Conservation (phyloP, 2,797 vertebrate species). For the Myotis planiceps region DNA sequence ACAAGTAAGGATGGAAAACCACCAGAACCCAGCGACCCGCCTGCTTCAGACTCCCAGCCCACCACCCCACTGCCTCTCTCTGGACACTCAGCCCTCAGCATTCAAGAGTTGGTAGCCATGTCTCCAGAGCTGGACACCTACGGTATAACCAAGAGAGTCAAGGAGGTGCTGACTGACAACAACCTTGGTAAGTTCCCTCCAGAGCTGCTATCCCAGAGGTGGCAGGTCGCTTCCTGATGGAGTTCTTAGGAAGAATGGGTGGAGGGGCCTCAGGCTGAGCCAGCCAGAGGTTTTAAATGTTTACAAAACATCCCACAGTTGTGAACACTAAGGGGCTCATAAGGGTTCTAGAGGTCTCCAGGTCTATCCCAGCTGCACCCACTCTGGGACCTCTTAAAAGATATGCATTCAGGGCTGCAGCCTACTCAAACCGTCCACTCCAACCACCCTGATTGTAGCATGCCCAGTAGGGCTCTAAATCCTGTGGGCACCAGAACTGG, state of each 20-base stretch:
- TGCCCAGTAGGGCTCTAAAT: not conserved
- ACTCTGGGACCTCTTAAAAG: not conserved
- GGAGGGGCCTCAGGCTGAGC: not conserved
- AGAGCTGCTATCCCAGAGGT: fast-evolving
- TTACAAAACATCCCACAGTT: not conserved
- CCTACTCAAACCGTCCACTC: not conserved
- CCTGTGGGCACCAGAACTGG: not conserved
- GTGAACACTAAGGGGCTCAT: not conserved
- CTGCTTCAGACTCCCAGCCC: conserved; percentile 91
- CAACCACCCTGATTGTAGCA: not conserved
- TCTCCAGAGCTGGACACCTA: conserved; percentile 97
- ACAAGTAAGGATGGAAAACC: conserved; percentile 89
- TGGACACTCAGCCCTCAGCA: conserved; percentile 93
- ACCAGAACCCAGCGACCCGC: conserved; percentile 87
- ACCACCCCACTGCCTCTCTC: conserved; percentile 91
- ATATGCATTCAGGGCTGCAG: not conserved
- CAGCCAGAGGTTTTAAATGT: not conserved
- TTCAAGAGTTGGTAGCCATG: conserved; percentile 97
- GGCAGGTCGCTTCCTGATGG: not conserved
- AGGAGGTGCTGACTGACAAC: conserved; percentile 98
- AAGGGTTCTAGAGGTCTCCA: not conserved
- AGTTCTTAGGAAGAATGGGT: not conserved
- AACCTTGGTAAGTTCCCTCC: conserved; percentile 92
- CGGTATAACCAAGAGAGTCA: conserved; percentile 97
- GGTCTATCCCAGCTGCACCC: not conserved